Base-by-base conservation (phyloP, 1,140 invertebrate species). In the Leguminivora glycinivorella region DNA sequence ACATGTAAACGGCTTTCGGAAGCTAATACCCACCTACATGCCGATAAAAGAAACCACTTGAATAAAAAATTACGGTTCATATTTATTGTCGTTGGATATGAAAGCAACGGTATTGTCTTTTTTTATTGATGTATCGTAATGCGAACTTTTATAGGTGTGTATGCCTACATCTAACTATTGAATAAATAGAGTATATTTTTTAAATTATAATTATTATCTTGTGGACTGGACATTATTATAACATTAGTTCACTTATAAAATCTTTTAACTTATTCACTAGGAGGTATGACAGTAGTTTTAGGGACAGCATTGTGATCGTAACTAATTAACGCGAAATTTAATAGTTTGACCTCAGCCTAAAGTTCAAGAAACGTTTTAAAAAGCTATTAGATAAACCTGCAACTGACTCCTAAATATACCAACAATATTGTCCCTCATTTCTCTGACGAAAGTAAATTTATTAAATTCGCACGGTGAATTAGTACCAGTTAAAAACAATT, bases 1-100 rank as follows among this genome's bases (percentile, higher is more conserved):
- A 87, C 83, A 87, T 86, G 85, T 86, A 85, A 88, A 86, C 83
- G 78, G 80, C 79, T 81, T 78, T 80, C 79, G 77, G 78, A 81
- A 83, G 79, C 80, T 76, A 80, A 86, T 82, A 82, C 71, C 56
- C 52, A 60, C 60, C 69, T 58, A 70, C 69, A 70, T 63, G 58
- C 58, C 58, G 58, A 63, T 63, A 70, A 70, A 70, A 70, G 40
- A 63, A 47, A 66, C 58, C 56, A 56, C 68, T 70, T 40, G 52
- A 56, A 70, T 40, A 56, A 70, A 70, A 63, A 70, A 66, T 47
- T 43, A 70, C 60, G 69, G 19, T 66, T n/a, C 56, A 63, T 66
- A 47, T 60, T 63, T 38, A 66, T 70, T 24, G 22, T 31, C 14
- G 56, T 58, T 63, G 58, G 14, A 3, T 63, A 34, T 63, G 58